Evolutionary conservation across 2,888 invertebrate genomes (phyloP).

Genomic region (Sinhomidia bicolor): DNA sequence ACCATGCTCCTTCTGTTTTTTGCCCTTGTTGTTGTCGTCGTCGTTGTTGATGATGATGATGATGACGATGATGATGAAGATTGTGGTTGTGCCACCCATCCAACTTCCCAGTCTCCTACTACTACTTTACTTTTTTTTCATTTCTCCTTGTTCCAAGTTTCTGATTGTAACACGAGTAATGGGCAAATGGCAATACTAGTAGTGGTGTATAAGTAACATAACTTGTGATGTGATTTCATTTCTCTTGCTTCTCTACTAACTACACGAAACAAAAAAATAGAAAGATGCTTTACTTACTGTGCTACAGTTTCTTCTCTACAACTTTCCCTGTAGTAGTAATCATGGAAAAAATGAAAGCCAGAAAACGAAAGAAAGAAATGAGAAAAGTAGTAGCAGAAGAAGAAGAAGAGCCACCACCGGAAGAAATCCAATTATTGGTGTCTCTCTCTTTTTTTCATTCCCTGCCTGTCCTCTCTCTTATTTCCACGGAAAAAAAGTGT

Average conservation of each 20-base stretch:
- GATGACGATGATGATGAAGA: neutral
- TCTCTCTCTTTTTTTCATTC: slow-evolving; percentile 32
- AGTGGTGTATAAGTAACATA: slow-evolving; percentile 27
- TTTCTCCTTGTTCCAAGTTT: neutral
- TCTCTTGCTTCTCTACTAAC: slow-evolving; percentile 1
- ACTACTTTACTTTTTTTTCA: neutral
- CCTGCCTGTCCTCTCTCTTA: slow-evolving; percentile 46
- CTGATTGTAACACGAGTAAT: slow-evolving; percentile 37
- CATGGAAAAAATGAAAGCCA: neutral
- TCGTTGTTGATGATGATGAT: slow-evolving; percentile 9
- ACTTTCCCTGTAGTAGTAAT: neutral
- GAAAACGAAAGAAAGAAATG: neutral
- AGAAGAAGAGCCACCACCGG: slow-evolving; percentile 62
- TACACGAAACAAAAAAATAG: slow-evolving; percentile 23
- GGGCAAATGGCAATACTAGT: neutral
- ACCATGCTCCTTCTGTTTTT: slow-evolving; percentile 39
- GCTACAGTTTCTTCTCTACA: neutral
- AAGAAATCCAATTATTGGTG: slow-evolving; percentile 78
- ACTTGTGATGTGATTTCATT: slow-evolving; percentile 67
- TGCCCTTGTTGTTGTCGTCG: slow-evolving; percentile 32
- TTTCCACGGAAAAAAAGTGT: slow-evolving; percentile 52
- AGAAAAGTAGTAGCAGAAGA: slow-evolving; percentile 5
- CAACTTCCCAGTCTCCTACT: no score
- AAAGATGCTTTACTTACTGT: neutral
- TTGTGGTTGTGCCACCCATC: neutral